Conservation (phyloP, 2,888 invertebrate genomes). For the Drosophila demipolita region DNA sequence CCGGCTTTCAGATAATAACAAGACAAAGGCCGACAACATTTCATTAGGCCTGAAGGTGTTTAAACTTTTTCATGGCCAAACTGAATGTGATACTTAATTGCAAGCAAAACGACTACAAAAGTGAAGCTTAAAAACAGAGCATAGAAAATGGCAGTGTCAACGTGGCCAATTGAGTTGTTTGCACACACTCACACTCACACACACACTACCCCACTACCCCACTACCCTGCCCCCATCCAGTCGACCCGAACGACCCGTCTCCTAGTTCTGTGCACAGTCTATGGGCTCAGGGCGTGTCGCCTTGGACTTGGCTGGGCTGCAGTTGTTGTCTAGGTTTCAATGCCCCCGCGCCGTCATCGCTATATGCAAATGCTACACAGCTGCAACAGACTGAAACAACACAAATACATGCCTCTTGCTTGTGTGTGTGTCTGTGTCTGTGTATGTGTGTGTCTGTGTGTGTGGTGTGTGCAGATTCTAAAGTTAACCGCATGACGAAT, state of each 20-base stretch:
- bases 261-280: slow-evolving; percentile 2
- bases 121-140: slow-evolving; percentile 42
- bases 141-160: slow-evolving; percentile 70
- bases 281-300: slow-evolving; percentile 39
- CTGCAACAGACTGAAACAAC: slow-evolving; percentile 63
- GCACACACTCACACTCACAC: not conserved
- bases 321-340: slow-evolving; percentile 73
- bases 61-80: slow-evolving; percentile 77
- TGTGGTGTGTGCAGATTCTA: slow-evolving; percentile 71
- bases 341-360: slow-evolving; percentile 51
- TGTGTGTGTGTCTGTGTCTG: slow-evolving; percentile 16
- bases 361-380: slow-evolving; percentile 73
- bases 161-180: slow-evolving; percentile 73
- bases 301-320: slow-evolving; percentile 69
- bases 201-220: slow-evolving; percentile 10
- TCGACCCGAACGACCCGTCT: slow-evolving; percentile 4
- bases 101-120: slow-evolving; percentile 32
- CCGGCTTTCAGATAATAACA: slow-evolving; percentile 64
- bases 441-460: slow-evolving; percentile 45
- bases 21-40: slow-evolving; percentile 41
- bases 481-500: slow-evolving; percentile 81
- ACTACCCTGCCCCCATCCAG: not conserved
- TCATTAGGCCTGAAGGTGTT: slow-evolving; percentile 64
- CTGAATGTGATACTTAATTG: slow-evolving; percentile 45
- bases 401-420: slow-evolving; percentile 29